phyloP scores from a whole-genome alignment of 2,113 vertebrate species.

The Typhlomys cinereus region DNA sequence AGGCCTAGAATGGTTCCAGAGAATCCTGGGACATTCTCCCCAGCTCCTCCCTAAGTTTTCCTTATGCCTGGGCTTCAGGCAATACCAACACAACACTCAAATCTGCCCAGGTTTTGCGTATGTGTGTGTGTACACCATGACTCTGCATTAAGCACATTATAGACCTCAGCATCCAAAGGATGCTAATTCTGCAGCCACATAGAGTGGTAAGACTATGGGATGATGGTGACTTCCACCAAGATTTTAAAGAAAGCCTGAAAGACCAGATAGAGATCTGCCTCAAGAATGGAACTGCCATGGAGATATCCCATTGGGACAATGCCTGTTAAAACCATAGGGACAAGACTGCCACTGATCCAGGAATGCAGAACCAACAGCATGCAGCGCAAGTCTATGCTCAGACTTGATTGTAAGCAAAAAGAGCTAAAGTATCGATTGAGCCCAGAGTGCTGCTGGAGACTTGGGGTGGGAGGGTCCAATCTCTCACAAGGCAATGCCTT shows the following conservation, averaged over 20 bases:
- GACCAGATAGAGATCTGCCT: not conserved
- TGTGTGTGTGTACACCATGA: too few relatives aligned
- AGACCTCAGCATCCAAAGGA: not conserved
- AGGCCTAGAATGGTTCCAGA: not conserved
- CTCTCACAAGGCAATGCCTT: too few relatives aligned
- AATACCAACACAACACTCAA: not conserved
- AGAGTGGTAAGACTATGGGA: not conserved
- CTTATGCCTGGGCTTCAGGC: not conserved
- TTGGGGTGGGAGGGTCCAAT: too few relatives aligned
- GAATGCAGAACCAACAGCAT: not conserved
- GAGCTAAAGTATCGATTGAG: not conserved
- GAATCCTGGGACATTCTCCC: not conserved
- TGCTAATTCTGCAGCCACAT: not conserved
- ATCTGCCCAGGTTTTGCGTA: not conserved
- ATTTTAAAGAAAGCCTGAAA: not conserved
- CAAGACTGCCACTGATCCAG: not conserved
- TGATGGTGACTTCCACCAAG: too few relatives aligned
- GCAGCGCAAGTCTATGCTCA: not conserved
- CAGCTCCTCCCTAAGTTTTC: too few relatives aligned
- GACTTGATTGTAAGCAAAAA: not conserved
- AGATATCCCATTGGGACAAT: not conserved
- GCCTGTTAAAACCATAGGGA: not conserved
- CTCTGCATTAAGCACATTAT: not conserved
- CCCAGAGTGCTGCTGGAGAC: too few relatives aligned
- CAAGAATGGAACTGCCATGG: not conserved